Evolutionary conservation across 2,888 invertebrate genomes (phyloP).

Genomic region (Ornithoptera priamus): DNA sequence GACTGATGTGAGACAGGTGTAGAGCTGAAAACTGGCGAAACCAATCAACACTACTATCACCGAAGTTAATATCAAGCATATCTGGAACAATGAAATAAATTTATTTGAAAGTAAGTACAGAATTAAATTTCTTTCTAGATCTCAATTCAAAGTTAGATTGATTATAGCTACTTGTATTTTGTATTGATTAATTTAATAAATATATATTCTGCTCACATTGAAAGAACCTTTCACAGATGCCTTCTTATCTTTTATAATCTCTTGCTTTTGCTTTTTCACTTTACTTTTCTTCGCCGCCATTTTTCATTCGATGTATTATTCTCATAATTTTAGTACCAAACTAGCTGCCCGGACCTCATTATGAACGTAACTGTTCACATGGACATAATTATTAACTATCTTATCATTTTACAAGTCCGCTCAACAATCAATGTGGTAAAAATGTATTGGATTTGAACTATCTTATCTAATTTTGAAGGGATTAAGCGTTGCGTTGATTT

Average conservation of each 20-base stretch:
- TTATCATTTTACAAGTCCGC: conserved; percentile 8
- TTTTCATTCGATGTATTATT: conserved; percentile 5
- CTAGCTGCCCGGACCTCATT: neutral
- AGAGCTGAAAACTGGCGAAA: conserved; percentile 41
- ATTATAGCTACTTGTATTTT: neutral
- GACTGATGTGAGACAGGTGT: conserved; percentile 40
- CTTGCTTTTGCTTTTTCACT: conserved; percentile 7
- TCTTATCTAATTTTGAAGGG: conserved; percentile 16
- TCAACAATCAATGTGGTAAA: conserved; percentile 23
- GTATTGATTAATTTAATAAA: neutral
- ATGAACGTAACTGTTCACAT: conserved; percentile 1
- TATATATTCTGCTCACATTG: conserved; percentile 13
- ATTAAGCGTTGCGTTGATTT: conserved; percentile 20
- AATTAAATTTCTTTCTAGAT: neutral
- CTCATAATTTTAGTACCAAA: neutral
- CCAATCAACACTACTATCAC: conserved; percentile 37
- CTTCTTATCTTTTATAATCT: neutral
- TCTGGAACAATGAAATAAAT: conserved; percentile 36
- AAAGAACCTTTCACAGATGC: neutral
- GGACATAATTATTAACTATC: conserved; percentile 9
- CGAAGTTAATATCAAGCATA: conserved; percentile 26
- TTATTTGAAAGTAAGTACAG: neutral
- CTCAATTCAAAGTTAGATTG: no score
- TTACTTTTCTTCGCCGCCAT: conserved; percentile 15
- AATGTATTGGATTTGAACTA: conserved; percentile 23